Evolutionary conservation across 2,113 vertebrate genomes (phyloP).

Genomic region (Sciurus niger): DNA sequence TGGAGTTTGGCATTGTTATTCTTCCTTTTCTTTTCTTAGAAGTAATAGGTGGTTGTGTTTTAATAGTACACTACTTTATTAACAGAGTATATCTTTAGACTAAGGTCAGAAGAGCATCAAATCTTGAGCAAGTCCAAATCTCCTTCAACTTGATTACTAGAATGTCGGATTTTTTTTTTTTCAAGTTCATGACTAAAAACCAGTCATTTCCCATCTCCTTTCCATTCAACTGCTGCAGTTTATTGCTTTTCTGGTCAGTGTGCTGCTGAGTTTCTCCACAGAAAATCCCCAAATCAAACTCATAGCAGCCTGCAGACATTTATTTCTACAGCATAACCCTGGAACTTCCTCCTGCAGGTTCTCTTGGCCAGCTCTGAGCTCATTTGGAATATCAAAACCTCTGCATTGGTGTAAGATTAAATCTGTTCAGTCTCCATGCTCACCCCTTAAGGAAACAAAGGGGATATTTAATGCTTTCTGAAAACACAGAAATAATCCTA

Average conservation of each 20-base stretch:
- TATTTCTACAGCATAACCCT: fast-evolving
- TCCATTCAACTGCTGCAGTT: neutral
- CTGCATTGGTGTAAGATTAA: neutral
- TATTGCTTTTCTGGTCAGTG: neutral
- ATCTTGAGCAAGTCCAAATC: neutral
- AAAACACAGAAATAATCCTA: conserved; percentile 66
- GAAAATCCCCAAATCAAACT: neutral
- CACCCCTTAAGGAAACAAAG: conserved; percentile 43
- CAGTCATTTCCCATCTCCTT: neutral
- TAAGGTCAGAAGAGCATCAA: neutral
- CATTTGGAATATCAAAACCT: conserved; percentile 60
- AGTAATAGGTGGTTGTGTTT: neutral
- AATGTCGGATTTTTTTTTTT: neutral
- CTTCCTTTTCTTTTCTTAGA: neutral
- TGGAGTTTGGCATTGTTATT: neutral
- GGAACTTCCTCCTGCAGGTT: neutral
- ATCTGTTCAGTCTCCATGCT: neutral
- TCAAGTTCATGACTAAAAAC: neutral
- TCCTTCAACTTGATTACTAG: neutral
- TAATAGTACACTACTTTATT: neutral
- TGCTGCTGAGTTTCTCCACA: neutral
- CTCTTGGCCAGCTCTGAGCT: neutral
- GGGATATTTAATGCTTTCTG: conserved; percentile 61
- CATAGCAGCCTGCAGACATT: neutral
- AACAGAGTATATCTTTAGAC: neutral